phyloP scores from a whole-genome alignment of 2,797 vertebrate species.

The Euthynnus affinis region DNA sequence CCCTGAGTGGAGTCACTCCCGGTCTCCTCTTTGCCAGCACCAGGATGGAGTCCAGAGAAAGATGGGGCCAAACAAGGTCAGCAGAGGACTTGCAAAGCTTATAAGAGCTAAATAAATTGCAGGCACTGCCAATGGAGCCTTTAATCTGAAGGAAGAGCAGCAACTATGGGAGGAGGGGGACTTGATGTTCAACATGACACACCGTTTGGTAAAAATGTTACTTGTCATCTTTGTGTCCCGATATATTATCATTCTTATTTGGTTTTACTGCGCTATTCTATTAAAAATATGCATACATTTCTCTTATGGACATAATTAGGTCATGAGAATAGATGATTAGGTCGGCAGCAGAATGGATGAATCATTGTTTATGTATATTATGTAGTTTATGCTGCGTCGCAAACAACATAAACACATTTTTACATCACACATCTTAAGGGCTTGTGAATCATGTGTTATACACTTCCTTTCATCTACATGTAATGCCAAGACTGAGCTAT shows the following conservation, averaged over 20 bases:
- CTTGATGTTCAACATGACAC: constrained; percentile 7
- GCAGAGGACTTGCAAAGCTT: constrained; percentile 50
- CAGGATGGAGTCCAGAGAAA: constrained; percentile 51
- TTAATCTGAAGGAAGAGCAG: constrained; percentile 23
- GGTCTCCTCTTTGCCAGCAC: constrained; percentile 49
- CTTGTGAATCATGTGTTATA: constrained; percentile 35
- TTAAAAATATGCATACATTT: constrained; percentile 30
- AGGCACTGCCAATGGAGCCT: constrained; percentile 33
- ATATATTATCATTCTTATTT: constrained; percentile 32
- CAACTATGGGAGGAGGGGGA: background rate
- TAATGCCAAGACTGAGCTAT: constrained; percentile 1
- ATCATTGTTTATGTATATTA: constrained; percentile 47
- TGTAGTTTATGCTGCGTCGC: constrained; percentile 33
- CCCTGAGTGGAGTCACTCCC: constrained; percentile 34
- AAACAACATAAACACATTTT: constrained; percentile 35
- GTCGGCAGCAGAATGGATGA: constrained; percentile 53
- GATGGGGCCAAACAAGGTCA: constrained; percentile 62
- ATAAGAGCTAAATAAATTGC: constrained; percentile 59
- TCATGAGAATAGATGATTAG: constrained; percentile 55
- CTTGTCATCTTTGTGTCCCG: constrained; percentile 9
- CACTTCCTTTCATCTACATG: constrained; percentile 13
- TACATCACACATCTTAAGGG: constrained; percentile 11
- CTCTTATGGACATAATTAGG: constrained; percentile 59
- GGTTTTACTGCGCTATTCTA: constrained; percentile 19
- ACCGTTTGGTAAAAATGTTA: constrained; percentile 22